Evolutionary conservation across 2,113 vertebrate species (phyloP).

Genomic region (Terrapene triunguis): DNA sequence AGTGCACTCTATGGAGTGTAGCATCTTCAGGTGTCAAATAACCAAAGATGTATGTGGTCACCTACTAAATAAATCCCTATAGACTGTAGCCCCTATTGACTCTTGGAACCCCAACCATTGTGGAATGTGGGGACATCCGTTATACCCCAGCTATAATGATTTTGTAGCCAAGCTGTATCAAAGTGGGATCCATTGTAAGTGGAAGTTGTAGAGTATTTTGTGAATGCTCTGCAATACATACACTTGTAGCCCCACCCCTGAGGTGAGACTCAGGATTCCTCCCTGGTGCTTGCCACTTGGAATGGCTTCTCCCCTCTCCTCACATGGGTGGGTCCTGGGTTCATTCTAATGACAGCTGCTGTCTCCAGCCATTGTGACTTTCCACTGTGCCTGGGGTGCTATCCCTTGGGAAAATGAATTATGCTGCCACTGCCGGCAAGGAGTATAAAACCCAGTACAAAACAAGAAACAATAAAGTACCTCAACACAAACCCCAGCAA

Average conservation of each 20-base stretch:
- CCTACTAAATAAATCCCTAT: accelerated
- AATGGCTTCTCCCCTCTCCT: neutral
- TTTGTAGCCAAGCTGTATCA: neutral
- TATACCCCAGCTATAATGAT: neutral
- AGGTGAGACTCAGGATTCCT: neutral
- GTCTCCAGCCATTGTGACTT: neutral
- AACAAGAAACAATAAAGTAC: neutral
- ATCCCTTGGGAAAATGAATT: neutral
- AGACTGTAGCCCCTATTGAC: neutral
- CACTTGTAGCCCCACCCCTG: neutral
- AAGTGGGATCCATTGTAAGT: neutral
- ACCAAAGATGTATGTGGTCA: neutral
- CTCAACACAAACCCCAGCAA: too few species aligned
- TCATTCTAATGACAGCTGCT: neutral
- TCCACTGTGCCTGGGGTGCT: neutral
- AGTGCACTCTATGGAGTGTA: neutral
- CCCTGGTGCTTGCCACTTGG: neutral
- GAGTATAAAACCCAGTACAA: neutral
- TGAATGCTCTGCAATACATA: neutral
- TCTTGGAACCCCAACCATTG: neutral
- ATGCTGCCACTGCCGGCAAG: neutral
- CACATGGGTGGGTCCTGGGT: neutral
- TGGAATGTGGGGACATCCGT: neutral
- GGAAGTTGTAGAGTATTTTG: neutral
- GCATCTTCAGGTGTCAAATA: neutral